Conservation (phyloP, 2,888 invertebrate genomes). For the Aplocera efformata region DNA sequence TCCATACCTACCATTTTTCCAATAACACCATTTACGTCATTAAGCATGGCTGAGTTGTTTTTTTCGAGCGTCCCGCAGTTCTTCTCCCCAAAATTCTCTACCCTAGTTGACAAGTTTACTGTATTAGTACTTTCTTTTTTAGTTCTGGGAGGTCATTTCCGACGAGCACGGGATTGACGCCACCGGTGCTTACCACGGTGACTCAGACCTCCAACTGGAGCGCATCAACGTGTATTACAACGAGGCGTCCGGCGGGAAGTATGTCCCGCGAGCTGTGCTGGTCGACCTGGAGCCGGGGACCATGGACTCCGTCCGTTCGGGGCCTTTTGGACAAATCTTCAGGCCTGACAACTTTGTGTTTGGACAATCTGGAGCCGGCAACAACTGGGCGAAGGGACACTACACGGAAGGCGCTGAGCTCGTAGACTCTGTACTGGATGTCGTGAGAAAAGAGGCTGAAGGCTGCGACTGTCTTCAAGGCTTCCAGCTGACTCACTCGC, state of each 20-base stretch:
- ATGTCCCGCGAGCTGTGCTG: slow-evolving; percentile 63
- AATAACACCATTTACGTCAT: not conserved
- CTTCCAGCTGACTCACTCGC: slow-evolving; percentile 84
- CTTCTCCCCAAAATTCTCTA: too few species aligned
- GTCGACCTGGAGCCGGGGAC: slow-evolving; percentile 68
- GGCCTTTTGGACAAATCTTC: slow-evolving; percentile 86
- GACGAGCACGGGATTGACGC: slow-evolving; percentile 67
- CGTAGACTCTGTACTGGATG: slow-evolving; percentile 81
- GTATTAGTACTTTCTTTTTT: too few species aligned
- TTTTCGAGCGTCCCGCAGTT: too few species aligned
- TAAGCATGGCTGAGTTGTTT: too few species aligned
- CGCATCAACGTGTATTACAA: slow-evolving; percentile 89
- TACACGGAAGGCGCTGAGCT: slow-evolving; percentile 84
- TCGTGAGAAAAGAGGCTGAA: slow-evolving; percentile 82
- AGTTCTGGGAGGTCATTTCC: slow-evolving; percentile 71
- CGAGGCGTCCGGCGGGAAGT: slow-evolving; percentile 81
- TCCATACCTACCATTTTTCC: not conserved
- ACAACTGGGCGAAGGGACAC: slow-evolving; percentile 84
- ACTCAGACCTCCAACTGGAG: slow-evolving; percentile 86
- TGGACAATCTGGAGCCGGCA: slow-evolving; percentile 80
- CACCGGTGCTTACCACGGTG: slow-evolving; percentile 80
- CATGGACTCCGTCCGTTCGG: slow-evolving; percentile 85
- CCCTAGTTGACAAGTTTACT: too few species aligned
- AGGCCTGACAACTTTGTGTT: slow-evolving; percentile 87
- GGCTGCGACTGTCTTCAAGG: slow-evolving; percentile 84